Conservation (phyloP, 2,797 vertebrate species). For the Diplodus sargus region DNA sequence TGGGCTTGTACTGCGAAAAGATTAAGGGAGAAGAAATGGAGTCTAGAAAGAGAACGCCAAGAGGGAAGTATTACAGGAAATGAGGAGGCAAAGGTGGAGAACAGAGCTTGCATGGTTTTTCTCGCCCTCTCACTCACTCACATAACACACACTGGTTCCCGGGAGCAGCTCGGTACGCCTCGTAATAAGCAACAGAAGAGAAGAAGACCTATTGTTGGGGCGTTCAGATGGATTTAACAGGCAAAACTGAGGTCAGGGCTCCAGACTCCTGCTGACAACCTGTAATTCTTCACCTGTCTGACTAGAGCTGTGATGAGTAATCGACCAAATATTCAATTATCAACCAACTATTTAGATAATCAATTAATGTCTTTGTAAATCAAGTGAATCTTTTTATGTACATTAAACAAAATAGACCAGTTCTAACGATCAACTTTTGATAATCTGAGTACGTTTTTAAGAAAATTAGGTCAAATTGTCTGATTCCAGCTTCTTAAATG, state of each 20-base stretch:
- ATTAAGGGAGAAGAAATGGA: slow-evolving; percentile 48
- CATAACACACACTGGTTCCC: slow-evolving; percentile 9
- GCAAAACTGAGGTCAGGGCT: neutral
- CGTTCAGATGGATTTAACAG: neutral
- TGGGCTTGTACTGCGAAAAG: slow-evolving; percentile 35
- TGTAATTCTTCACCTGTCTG: neutral
- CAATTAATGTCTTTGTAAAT: too few relatives aligned
- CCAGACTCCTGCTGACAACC: neutral
- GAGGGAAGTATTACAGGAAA: slow-evolving; percentile 41
- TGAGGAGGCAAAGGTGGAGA: slow-evolving; percentile 37
- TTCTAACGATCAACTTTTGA: too few relatives aligned
- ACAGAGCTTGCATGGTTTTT: slow-evolving; percentile 23
- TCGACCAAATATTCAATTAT: too few relatives aligned
- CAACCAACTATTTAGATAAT: too few relatives aligned
- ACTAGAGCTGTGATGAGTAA: too few relatives aligned
- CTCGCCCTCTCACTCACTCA: slow-evolving; percentile 30
- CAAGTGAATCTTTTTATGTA: too few relatives aligned
- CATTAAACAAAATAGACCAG: too few relatives aligned
- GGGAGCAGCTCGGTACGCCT: slow-evolving; percentile 11
- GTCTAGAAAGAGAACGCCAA: slow-evolving; percentile 17
- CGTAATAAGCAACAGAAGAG: slow-evolving; percentile 9
- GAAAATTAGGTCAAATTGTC: too few relatives aligned
- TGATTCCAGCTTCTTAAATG: too few relatives aligned
- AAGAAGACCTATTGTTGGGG: neutral
- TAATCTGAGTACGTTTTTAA: too few relatives aligned